Evolutionary conservation across 1,140 invertebrate genomes (phyloP).

Genomic region (Ceratina japonica): DNA sequence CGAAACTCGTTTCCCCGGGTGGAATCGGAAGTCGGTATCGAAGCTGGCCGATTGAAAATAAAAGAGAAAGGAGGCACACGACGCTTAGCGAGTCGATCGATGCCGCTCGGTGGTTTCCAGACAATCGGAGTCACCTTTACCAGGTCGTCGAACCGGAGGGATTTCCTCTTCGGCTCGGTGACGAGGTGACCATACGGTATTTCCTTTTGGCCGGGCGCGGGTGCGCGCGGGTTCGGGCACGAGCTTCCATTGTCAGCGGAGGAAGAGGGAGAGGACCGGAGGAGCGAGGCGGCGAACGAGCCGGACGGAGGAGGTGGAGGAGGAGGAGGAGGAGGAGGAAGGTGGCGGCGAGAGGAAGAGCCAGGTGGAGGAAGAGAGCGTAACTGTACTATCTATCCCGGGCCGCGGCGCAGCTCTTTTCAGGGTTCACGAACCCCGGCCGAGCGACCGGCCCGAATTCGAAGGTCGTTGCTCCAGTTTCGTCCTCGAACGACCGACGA

Average conservation of each 20-base stretch:
- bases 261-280: slow-evolving; percentile 24
- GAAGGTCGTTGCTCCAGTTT: slow-evolving; percentile 70
- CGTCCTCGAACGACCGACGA: neutral
- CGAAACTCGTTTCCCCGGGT: too few species aligned
- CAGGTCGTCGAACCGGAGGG: slow-evolving; percentile 62
- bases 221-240: slow-evolving; percentile 51
- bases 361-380: slow-evolving; percentile 62
- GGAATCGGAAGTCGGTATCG: too few species aligned
- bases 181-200: slow-evolving; percentile 68
- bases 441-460: slow-evolving; percentile 58
- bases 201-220: slow-evolving; percentile 59
- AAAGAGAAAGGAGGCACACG: neutral
- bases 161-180: slow-evolving; percentile 59
- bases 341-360: slow-evolving; percentile 50
- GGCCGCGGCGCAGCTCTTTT: slow-evolving; percentile 50
- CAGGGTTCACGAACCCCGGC: slow-evolving; percentile 67
- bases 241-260: slow-evolving; percentile 52
- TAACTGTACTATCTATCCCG: slow-evolving; percentile 70
- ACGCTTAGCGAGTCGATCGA: slow-evolving; percentile 3
- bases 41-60: neutral
- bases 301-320: too few species aligned
- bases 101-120: slow-evolving; percentile 30
- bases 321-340: too few species aligned
- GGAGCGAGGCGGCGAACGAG: slow-evolving; percentile 36
- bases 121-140: slow-evolving; percentile 39